Evolutionary conservation across 2,113 vertebrate species (phyloP).

Genomic region (Sebastes fasciatus): DNA sequence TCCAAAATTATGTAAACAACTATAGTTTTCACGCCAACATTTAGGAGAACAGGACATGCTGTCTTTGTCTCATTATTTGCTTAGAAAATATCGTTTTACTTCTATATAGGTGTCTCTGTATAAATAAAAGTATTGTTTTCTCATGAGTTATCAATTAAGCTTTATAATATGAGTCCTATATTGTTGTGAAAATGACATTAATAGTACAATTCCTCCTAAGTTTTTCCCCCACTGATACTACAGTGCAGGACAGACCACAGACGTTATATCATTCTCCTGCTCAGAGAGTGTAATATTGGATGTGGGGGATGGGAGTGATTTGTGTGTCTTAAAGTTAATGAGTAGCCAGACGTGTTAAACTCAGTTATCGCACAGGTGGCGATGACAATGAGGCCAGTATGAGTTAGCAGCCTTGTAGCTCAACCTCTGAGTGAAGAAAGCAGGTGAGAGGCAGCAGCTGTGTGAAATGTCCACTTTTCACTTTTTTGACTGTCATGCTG

Average conservation of each 20-base stretch:
- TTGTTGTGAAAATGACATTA: not conserved
- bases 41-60: not conserved
- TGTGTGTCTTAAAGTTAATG: not conserved
- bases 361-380: not conserved
- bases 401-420: not conserved
- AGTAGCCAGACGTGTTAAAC: not conserved
- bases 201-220: not conserved
- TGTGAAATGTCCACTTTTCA: slow-evolving; percentile 1
- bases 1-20: not conserved
- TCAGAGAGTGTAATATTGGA: not conserved
- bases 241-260: not conserved
- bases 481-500: not conserved
- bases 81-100: not conserved
- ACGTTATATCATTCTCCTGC: not conserved
- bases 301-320: not conserved
- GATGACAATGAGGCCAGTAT: not conserved
- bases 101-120: too few species aligned
- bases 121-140: too few species aligned
- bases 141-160: not conserved
- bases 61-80: not conserved
- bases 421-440: not conserved
- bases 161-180: not conserved
- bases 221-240: not conserved
- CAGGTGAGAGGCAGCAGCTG: slow-evolving; percentile 3
- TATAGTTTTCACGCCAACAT: not conserved